Evolutionary conservation across 2,797 vertebrate genomes (phyloP).

Genomic region (Fistularia commersonii): DNA sequence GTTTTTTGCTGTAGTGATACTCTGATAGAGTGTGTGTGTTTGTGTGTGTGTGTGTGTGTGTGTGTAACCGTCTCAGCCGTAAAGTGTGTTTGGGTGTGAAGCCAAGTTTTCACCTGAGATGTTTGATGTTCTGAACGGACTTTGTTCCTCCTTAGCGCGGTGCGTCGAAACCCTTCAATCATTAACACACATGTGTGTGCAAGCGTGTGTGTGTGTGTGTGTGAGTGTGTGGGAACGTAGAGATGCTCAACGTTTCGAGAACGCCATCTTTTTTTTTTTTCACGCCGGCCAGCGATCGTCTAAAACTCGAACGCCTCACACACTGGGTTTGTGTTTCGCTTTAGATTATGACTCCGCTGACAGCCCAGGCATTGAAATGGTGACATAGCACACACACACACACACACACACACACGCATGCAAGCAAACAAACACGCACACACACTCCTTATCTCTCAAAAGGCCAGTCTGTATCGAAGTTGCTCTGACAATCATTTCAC

Average conservation of each 20-base stretch:
- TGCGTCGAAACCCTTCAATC: constrained; percentile 57
- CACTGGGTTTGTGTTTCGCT: constrained; percentile 56
- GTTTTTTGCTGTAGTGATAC: neutral
- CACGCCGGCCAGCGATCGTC: no score
- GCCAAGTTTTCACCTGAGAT: no score
- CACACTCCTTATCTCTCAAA: constrained; percentile 64
- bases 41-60: neutral
- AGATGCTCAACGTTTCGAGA: no score
- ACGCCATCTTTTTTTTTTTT: no score
- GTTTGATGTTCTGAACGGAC: constrained; percentile 43
- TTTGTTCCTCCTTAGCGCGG: constrained; percentile 53
- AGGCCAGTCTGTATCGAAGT: constrained; percentile 70
- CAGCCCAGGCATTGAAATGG: constrained; percentile 72
- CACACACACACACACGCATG: neutral
- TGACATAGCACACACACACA: constrained; percentile 46
- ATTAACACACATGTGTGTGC: constrained; percentile 52
- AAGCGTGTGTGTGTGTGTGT: no score
- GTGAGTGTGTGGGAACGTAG: no score
- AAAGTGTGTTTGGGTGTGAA: no score
- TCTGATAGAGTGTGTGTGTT: neutral
- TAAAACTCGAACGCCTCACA: constrained; percentile 31
- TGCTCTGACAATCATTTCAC: constrained; percentile 72
- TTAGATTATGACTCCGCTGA: constrained; percentile 65
- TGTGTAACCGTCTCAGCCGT: no score
- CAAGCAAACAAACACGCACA: constrained; percentile 22